Percentiles rank a stretch among this genome's conserved stretches.
Evolutionary conservation across 2,113 vertebrate genomes (phyloP).

Genomic region (Xerus inauris): DNA sequence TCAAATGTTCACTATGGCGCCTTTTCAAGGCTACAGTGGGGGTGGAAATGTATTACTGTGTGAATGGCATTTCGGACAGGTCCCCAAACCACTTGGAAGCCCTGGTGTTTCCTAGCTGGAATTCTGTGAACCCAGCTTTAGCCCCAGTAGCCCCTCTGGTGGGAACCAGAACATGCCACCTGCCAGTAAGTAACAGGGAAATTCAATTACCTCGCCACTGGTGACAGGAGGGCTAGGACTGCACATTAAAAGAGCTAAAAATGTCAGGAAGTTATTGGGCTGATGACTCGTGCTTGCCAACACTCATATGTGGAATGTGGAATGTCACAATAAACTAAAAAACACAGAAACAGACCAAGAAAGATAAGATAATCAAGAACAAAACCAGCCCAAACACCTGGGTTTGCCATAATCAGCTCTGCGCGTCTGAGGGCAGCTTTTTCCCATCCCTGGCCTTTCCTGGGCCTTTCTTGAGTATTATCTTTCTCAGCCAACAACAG

Average conservation of each 20-base stretch:
- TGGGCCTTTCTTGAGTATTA: background rate
- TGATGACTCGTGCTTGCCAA: conserved; percentile 80
- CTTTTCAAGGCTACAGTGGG: conserved; percentile 18
- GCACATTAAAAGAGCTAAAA: conserved; percentile 83
- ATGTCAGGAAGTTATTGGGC: conserved; percentile 84
- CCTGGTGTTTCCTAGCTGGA: conserved; percentile 31
- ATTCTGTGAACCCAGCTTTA: conserved; percentile 60
- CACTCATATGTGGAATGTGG: conserved; percentile 78
- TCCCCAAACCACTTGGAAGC: background rate
- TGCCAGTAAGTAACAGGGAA: conserved; percentile 78
- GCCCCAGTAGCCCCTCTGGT: conserved; percentile 56
- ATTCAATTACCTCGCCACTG: conserved; percentile 82
- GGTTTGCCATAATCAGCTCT: conserved; percentile 15
- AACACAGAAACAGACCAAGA: conserved; percentile 76
- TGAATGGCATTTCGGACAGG: conserved; percentile 55
- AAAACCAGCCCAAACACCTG: conserved; percentile 55
- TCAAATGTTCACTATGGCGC: background rate
- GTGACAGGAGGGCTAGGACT: conserved; percentile 80
- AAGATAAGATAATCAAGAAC: conserved; percentile 60
- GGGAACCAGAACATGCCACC: conserved; percentile 77
- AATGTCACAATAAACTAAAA: conserved; percentile 73
- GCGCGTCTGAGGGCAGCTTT: background rate
- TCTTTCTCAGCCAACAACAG: conserved; percentile 45
- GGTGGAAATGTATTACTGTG: background rate
- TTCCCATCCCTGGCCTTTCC: background rate